Evolutionary conservation across 2,797 vertebrate genomes (phyloP), one percentile per base, ranked within the genome.

Genomic region (Rhadinocentrus ornatus): DNA sequence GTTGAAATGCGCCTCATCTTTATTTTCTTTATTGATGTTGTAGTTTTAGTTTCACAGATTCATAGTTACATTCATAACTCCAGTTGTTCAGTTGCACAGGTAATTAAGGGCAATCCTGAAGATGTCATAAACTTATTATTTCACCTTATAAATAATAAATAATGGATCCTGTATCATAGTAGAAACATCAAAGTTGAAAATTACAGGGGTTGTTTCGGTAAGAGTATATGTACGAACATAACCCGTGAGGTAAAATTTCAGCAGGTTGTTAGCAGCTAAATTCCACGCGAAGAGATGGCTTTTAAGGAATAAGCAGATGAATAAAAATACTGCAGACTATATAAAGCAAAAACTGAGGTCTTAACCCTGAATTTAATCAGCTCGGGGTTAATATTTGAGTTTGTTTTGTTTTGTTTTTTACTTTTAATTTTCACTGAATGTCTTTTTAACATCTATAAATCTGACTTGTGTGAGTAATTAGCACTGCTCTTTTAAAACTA

Each of bases 371-470:
- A 64, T 20, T 10, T 24, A 53, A 66, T 58, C 12, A 44, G 22
- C 58, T n/a, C 22, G 12, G 11, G 26, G 59, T 70, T 66, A 15
- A 64, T 15, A 6, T 6, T 27, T 10, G 34, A 34, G 10, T 37
- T 37, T 37, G 3, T 13, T 37, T 37, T 34, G 34, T 29, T 29
- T 29, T 29, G 29, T 29, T 46, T 11, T 32, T 62, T 10, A 15
- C 2, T 37, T 54, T 37, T n/a, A 41, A 2, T 56, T 46, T 67
- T 34, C 4, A 48, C 35, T 26, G n/a, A 16, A 44, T 27, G 15
- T n/a, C 16, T 41, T 67, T 63, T 78, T 26, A 70, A 61, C 22
- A 48, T 16, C 60, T 32, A 31, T 46, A 55, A 67, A 24, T 70
- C 8, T 8, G 13, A 71, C n/a, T 11, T 46, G 31, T 44, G 34